A percentile compares a stretch with the other conserved stretches of the same genome.
These are phyloP conservation scores for Aegithalos caudatus DNA, from an alignment of 2,113 vertebrate genomes.

Conservation along the genomic window DNA sequence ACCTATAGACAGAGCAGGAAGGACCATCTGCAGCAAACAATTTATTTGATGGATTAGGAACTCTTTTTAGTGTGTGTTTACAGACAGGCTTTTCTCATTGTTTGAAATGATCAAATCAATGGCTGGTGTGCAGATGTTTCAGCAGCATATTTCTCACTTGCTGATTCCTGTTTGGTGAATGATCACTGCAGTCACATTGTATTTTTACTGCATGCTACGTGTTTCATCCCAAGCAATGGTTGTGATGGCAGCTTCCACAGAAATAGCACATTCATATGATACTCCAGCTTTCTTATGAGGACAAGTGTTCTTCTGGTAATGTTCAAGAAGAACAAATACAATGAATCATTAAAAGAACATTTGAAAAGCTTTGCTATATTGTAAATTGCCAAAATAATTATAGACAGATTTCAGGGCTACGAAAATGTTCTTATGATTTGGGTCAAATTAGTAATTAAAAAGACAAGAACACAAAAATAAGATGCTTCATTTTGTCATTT, in stretches of 20 bases:
- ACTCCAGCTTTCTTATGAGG: neutral
- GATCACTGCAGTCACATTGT: neutral
- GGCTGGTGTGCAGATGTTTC: neutral
- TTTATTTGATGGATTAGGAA: constrained; percentile 15
- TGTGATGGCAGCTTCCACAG: neutral
- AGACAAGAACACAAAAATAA: neutral
- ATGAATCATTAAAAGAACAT: neutral
- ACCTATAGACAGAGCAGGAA: neutral
- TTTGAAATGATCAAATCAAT: neutral
- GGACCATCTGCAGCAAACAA: neutral
- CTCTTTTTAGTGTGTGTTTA: neutral
- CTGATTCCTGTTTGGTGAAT: neutral
- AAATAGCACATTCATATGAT: neutral
- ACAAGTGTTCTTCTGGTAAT: neutral
- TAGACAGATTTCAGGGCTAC: neutral
- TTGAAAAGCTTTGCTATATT: neutral
- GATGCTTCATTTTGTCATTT: neutral
- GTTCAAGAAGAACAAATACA: neutral
- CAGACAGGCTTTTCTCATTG: neutral
- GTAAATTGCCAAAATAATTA: neutral
- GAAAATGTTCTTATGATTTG: neutral
- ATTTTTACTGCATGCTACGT: neutral
- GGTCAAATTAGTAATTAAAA: neutral
- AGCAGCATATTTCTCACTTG: neutral
- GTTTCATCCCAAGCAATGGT: neutral